Evolutionary conservation across 2,113 vertebrate species (phyloP).

Genomic region (Lepidothrix coronata): DNA sequence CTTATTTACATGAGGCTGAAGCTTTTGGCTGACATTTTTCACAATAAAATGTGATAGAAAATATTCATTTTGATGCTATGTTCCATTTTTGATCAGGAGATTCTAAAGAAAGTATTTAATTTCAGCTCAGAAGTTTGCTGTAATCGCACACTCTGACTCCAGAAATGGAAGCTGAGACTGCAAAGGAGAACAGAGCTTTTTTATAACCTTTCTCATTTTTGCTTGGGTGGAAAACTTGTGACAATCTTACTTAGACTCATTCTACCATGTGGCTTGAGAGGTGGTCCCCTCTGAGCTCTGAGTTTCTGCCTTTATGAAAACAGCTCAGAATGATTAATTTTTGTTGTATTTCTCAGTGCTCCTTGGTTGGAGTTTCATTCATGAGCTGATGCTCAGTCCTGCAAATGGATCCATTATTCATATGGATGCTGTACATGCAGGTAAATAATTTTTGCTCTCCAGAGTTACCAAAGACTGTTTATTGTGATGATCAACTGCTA

Average conservation of each 20-base stretch:
- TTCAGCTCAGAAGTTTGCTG: neutral
- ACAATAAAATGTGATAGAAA: neutral
- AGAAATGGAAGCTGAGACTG: neutral
- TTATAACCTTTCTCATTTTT: neutral
- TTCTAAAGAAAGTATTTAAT: conserved; percentile 1
- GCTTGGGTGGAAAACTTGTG: neutral
- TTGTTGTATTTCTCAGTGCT: neutral
- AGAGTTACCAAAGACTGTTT: neutral
- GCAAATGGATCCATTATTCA: conserved; percentile 24
- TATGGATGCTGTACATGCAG: neutral
- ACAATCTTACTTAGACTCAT: neutral
- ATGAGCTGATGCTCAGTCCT: conserved; percentile 3
- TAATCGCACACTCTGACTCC: neutral
- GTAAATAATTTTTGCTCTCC: neutral
- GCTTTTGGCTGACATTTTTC: conserved; percentile 38
- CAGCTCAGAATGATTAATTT: conserved; percentile 6
- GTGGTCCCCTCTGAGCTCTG: neutral
- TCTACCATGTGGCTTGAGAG: neutral
- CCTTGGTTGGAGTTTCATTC: conserved; percentile 16
- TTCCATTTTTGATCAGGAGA: conserved; percentile 11
- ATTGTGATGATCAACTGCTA: neutral
- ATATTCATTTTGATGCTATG: neutral
- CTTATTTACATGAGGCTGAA: conserved; percentile 18
- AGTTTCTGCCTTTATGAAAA: neutral
- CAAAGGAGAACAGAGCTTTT: neutral